phyloP scores from a whole-genome alignment of 2,888 invertebrate species.

The Ceriagrion tenellum region DNA sequence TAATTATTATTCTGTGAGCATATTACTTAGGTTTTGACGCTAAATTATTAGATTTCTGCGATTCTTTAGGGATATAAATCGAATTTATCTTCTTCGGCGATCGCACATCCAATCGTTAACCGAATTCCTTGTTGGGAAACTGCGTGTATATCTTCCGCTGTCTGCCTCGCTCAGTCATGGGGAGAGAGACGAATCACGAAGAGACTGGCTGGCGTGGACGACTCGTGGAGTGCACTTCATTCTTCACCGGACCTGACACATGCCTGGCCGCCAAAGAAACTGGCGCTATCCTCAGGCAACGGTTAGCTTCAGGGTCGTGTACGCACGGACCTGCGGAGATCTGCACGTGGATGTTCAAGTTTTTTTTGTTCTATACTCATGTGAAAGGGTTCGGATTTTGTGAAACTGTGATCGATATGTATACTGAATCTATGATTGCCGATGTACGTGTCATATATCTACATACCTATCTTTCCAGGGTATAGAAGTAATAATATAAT shows the following conservation, averaged over 20 bases:
- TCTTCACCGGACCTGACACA: background rate
- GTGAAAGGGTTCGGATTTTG: too few species aligned
- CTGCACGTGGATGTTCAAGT: too few species aligned
- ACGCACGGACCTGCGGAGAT: too few species aligned
- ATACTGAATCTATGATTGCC: too few species aligned
- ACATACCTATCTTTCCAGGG: too few species aligned
- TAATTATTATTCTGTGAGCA: background rate
- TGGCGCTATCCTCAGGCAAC: too few species aligned
- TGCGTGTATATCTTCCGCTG: background rate
- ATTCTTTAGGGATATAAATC: background rate
- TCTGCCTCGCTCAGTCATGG: background rate
- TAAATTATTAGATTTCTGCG: background rate
- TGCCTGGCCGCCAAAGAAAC: background rate
- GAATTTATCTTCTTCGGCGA: background rate
- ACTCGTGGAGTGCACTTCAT: background rate
- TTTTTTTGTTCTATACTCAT: too few species aligned
- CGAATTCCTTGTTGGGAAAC: slow-evolving; percentile 11
- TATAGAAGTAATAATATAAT: too few species aligned
- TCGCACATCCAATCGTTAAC: slow-evolving; percentile 24
- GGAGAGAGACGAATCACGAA: background rate
- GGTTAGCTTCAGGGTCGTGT: too few species aligned
- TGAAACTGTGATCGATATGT: too few species aligned
- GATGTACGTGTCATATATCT: too few species aligned
- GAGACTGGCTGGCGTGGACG: background rate
- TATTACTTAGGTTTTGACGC: slow-evolving; percentile 37